Evolutionary conservation across 2,113 vertebrate genomes (phyloP).

Genomic region (Vidua chalybeata): DNA sequence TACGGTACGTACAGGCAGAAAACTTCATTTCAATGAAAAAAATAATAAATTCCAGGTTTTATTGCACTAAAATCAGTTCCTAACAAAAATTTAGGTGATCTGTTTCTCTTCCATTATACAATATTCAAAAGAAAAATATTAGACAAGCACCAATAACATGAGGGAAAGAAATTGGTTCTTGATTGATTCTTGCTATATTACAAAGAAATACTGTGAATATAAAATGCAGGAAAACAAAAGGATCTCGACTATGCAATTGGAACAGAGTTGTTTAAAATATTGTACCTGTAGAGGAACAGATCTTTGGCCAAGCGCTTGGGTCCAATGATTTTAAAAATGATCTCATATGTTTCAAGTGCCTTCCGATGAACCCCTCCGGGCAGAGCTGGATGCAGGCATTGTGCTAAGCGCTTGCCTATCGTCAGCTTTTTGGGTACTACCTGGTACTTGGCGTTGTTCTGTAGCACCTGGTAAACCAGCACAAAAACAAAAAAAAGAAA

Average conservation of each 20-base stretch:
- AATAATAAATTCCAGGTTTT: neutral
- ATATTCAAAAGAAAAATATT: neutral
- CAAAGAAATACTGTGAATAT: neutral
- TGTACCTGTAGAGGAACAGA: slow-evolving; percentile 97
- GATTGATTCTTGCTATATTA: neutral
- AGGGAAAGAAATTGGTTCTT: neutral
- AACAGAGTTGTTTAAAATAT: neutral
- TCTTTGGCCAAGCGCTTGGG: slow-evolving; percentile 97
- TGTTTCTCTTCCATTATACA: neutral
- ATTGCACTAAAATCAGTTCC: neutral
- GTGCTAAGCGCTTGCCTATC: slow-evolving; percentile 94
- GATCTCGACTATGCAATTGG: neutral
- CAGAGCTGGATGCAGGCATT: slow-evolving; percentile 97
- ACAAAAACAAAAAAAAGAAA: neutral
- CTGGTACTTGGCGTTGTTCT: slow-evolving; percentile 98
- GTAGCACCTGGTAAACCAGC: slow-evolving; percentile 84
- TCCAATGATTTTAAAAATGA: slow-evolving; percentile 99
- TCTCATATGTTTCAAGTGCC: slow-evolving; percentile 97
- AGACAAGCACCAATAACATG: neutral
- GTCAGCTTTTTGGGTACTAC: slow-evolving; percentile 97
- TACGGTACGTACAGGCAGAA: neutral
- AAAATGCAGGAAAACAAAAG: neutral
- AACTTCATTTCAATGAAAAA: neutral
- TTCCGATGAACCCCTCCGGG: slow-evolving; percentile 98
- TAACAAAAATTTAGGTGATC: neutral